Evolutionary conservation across 1,140 invertebrate genomes (phyloP).

Genomic region (Leucophenga varia): DNA sequence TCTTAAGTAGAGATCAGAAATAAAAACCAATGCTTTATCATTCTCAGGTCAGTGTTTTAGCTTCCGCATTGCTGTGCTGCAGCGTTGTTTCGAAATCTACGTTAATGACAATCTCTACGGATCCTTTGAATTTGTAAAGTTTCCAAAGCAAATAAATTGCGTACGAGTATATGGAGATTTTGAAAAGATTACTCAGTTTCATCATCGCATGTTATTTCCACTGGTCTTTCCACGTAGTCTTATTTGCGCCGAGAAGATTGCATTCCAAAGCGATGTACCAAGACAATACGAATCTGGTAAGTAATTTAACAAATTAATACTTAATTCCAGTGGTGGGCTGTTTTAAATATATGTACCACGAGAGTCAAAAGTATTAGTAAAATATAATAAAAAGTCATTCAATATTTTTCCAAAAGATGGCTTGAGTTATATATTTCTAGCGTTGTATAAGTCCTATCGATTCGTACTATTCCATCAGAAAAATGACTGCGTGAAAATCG

Average conservation of each 20-base stretch:
- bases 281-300: constrained; percentile 40
- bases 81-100: constrained; percentile 52
- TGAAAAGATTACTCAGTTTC: constrained; percentile 52
- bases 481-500: too few relatives aligned
- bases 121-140: constrained; percentile 50
- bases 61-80: constrained; percentile 49
- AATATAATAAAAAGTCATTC: too few relatives aligned
- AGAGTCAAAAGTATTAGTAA: neutral
- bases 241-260: constrained; percentile 41
- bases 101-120: constrained; percentile 51
- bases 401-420: too few relatives aligned
- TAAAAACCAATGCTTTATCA: too few relatives aligned
- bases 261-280: constrained; percentile 52
- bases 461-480: too few relatives aligned
- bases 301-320: neutral
- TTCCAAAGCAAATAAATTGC: constrained; percentile 51
- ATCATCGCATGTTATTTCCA: constrained; percentile 51
- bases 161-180: constrained; percentile 49
- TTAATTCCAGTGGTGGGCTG: neutral
- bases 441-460: too few relatives aligned
- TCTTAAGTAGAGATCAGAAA: too few relatives aligned
- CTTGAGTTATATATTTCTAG: too few relatives aligned
- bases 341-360: too few relatives aligned
- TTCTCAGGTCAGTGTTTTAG: constrained; percentile 39
- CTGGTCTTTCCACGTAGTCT: constrained; percentile 45